Percentiles rank a stretch among this genome's conserved stretches.
Evolutionary conservation across 2,888 invertebrate genomes (phyloP).

Genomic region (Pollenia angustigena): DNA sequence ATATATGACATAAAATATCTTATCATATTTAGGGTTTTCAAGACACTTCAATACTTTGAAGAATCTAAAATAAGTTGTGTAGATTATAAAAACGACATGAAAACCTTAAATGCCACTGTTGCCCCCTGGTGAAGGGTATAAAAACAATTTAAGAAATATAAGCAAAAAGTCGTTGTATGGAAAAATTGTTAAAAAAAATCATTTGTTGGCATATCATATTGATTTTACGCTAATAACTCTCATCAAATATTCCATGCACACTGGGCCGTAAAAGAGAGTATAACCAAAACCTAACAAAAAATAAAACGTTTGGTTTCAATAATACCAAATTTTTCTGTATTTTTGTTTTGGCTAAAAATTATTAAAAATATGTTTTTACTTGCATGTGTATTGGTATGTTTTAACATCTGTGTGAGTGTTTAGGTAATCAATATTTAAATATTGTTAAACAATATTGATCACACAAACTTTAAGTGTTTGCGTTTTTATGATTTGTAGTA

Average conservation of each 20-base stretch:
- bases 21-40: too few relatives aligned
- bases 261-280: conserved; percentile 26
- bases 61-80: too few relatives aligned
- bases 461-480: not conserved
- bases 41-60: too few relatives aligned
- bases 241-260: conserved; percentile 63
- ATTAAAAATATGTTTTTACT: not conserved
- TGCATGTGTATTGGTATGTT: not conserved
- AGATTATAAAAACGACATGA: too few relatives aligned
- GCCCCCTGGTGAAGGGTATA: not conserved
- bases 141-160: conserved; percentile 1
- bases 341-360: not conserved
- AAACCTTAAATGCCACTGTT: too few relatives aligned
- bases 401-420: not conserved
- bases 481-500: not conserved
- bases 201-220: conserved; percentile 33
- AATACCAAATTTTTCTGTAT: conserved; percentile 14
- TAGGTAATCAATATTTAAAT: conserved; percentile 30
- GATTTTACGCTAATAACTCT: conserved; percentile 60
- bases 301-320: conserved; percentile 22
- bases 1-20: too few relatives aligned
- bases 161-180: not conserved
- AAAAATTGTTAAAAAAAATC: conserved; percentile 17
- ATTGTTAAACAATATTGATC: conserved; percentile 17
- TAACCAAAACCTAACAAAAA: conserved; percentile 19